Evolutionary conservation across 1,140 invertebrate genomes (phyloP).

Genomic region (Ceratoteleas bidentatus): DNA sequence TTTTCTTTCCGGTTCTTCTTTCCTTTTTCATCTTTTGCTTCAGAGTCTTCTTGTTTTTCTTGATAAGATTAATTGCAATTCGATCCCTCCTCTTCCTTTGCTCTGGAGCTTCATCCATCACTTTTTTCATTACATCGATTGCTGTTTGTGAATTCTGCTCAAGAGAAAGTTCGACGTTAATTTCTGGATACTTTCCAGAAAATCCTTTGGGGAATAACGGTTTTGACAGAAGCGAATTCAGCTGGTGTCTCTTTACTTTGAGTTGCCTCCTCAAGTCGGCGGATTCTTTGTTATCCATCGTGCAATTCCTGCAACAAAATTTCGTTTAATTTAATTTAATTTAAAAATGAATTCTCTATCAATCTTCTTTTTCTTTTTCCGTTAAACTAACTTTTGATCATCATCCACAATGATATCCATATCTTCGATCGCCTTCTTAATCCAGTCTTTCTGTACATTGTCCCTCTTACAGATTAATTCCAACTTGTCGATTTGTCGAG

Average conservation of each 20-base stretch:
- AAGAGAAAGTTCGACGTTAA: conserved; percentile 71
- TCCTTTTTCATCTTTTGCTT: conserved; percentile 51
- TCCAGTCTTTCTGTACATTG: conserved; percentile 89
- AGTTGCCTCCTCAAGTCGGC: conserved; percentile 75
- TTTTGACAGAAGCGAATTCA: conserved; percentile 83
- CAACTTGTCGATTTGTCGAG: conserved; percentile 89
- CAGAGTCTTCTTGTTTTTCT: conserved; percentile 33
- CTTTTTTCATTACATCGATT: conserved; percentile 82
- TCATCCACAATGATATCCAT: conserved; percentile 94
- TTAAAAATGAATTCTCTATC: not conserved
- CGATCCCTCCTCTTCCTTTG: not conserved
- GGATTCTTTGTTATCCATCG: conserved; percentile 76
- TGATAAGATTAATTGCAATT: conserved; percentile 2
- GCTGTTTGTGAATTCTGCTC: conserved; percentile 78
- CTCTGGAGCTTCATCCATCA: conserved; percentile 67
- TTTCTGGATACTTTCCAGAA: conserved; percentile 86
- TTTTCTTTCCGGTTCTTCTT: conserved; percentile 37
- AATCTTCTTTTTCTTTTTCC: no score
- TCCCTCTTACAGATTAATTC: conserved; percentile 86
- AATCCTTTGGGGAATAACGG: conserved; percentile 86
- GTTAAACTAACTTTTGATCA: conserved; percentile 26
- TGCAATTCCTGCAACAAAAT: conserved; percentile 68
- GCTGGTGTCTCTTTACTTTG: conserved; percentile 83
- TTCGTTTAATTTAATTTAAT: not conserved
- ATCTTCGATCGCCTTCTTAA: conserved; percentile 90